Evolutionary conservation across 1,140 invertebrate genomes (phyloP).

Genomic region (Nixonia krombeini): DNA sequence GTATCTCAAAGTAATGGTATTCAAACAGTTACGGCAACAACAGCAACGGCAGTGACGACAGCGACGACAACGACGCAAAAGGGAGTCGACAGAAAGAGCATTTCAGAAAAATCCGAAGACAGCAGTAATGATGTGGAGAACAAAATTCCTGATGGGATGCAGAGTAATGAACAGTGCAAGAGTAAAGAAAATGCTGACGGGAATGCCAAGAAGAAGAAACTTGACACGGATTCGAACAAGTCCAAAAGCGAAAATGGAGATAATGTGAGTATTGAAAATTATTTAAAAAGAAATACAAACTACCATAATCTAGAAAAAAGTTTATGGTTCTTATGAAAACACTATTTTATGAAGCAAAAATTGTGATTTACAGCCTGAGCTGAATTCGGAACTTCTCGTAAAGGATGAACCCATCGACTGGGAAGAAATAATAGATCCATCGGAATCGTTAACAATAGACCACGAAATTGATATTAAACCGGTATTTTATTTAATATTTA

Average conservation of each 20-base stretch:
- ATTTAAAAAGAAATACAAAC: too few relatives aligned
- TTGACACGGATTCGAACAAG: conserved; percentile 63
- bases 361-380: conserved; percentile 55
- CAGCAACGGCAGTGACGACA: conserved; percentile 20
- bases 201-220: conserved; percentile 61
- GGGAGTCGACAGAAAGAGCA: conserved; percentile 51
- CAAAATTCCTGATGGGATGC: conserved; percentile 55
- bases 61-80: conserved; percentile 25
- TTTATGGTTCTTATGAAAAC: too few relatives aligned
- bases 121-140: conserved; percentile 44
- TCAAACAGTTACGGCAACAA: conserved; percentile 11
- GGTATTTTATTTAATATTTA: conserved; percentile 44
- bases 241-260: conserved; percentile 65
- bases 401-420: conserved; percentile 81
- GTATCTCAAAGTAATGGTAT: too few relatives aligned
- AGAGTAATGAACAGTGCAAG: conserved; percentile 61
- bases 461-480: conserved; percentile 73
- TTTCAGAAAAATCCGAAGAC: conserved; percentile 51
- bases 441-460: conserved; percentile 68
- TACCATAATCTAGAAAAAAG: too few relatives aligned
- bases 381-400: conserved; percentile 73
- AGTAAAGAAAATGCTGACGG: conserved; percentile 63
- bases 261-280: conserved; percentile 50
- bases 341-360: conserved; percentile 8
- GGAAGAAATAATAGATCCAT: conserved; percentile 74